These are phyloP conservation scores for Ectropis grisescens DNA, from an alignment of 1,140 invertebrate genomes.

Conservation along the genomic window DNA sequence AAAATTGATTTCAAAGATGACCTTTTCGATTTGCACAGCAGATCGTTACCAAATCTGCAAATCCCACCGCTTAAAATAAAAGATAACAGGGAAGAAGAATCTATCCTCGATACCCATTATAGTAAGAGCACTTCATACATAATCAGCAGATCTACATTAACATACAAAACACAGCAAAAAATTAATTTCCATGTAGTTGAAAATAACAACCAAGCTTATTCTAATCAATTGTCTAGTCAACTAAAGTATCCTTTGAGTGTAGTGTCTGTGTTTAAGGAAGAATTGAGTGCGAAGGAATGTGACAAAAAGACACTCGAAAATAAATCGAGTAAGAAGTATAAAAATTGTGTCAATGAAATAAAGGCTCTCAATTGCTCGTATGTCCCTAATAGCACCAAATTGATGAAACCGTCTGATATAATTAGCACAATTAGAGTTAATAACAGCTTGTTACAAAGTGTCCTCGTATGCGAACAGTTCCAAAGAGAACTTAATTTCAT, in stretches of 20 bases:
- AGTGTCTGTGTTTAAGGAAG: slow-evolving; percentile 42
- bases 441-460: slow-evolving; percentile 34
- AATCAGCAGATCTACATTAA: slow-evolving; percentile 44
- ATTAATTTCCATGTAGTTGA: slow-evolving; percentile 48
- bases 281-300: slow-evolving; percentile 9
- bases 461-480: slow-evolving; percentile 51
- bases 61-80: slow-evolving; percentile 21
- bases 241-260: slow-evolving; percentile 45
- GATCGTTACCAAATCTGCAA: slow-evolving; percentile 32
- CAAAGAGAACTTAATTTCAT: slow-evolving; percentile 58
- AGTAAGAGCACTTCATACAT: slow-evolving; percentile 37
- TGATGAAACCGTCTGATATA: slow-evolving; percentile 57
- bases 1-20: slow-evolving; percentile 35
- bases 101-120: slow-evolving; percentile 16
- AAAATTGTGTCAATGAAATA: no score
- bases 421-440: slow-evolving; percentile 52
- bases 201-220: slow-evolving; percentile 22
- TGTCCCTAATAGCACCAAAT: slow-evolving; percentile 34
- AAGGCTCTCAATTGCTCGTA: slow-evolving; percentile 28
- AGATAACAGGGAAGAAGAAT: slow-evolving; percentile 15
- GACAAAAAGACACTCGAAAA: no score
- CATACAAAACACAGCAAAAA: slow-evolving; percentile 54
- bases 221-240: slow-evolving; percentile 22
- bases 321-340: no score
- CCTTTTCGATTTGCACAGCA: slow-evolving; percentile 22